These are phyloP conservation scores for Cylindroiulus punctatus DNA, from an alignment of 2,888 invertebrate genomes.

Conservation along the genomic window DNA sequence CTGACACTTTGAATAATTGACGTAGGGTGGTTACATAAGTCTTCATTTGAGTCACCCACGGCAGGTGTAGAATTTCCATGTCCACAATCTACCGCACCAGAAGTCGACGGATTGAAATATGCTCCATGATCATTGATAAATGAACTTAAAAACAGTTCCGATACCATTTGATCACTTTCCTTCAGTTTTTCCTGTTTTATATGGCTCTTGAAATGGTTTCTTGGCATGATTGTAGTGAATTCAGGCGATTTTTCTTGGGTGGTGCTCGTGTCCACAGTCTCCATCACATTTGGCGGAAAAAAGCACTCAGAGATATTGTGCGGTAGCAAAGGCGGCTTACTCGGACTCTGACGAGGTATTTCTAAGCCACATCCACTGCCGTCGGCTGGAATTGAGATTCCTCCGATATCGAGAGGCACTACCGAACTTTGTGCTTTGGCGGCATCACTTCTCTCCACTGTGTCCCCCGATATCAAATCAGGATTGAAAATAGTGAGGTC, in stretches of 20 bases:
- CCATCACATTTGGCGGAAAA: background rate
- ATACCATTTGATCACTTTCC: background rate
- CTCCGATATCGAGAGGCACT: constrained; percentile 35
- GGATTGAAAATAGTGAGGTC: constrained; percentile 43
- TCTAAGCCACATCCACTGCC: background rate
- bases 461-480: background rate
- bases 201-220: background rate
- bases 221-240: background rate
- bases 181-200: constrained; percentile 27
- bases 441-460: background rate
- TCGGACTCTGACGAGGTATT: background rate
- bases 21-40: background rate
- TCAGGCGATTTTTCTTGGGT: background rate
- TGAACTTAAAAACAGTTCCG: background rate
- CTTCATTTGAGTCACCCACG: background rate
- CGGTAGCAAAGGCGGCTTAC: background rate
- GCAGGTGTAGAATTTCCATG: background rate
- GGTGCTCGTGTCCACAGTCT: background rate
- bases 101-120: constrained; percentile 21
- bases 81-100: too few species aligned
- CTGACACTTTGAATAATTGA: background rate
- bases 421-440: background rate
- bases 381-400: constrained; percentile 25
- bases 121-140: constrained; percentile 49
- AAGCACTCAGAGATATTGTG: background rate